These are phyloP conservation scores for Numida meleagris DNA, from an alignment of 2,113 vertebrate genomes.

Conservation along the genomic window DNA sequence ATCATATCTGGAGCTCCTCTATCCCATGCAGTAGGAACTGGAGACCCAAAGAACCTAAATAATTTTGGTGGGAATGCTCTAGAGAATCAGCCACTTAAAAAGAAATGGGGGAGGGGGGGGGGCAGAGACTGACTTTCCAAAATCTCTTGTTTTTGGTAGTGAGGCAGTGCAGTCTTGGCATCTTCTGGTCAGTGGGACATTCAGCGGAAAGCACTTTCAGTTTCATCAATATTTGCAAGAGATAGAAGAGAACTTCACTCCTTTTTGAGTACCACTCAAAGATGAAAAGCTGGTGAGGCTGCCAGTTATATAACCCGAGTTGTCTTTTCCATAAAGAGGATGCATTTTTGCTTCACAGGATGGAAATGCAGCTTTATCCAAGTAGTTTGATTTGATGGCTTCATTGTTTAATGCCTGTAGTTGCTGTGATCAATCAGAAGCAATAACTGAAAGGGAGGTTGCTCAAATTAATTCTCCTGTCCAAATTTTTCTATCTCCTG, in stretches of 20 bases:
- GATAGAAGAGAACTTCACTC: constrained; percentile 32
- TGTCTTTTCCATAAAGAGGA: not conserved
- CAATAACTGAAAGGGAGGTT: not conserved
- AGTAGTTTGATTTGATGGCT: not conserved
- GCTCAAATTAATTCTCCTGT: not conserved
- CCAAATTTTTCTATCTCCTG: not conserved
- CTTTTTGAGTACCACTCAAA: constrained; percentile 16
- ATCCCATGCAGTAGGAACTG: fast-evolving
- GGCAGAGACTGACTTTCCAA: not conserved
- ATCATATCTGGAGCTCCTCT: not conserved
- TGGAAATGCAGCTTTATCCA: constrained; percentile 38
- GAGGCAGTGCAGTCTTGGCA: not conserved
- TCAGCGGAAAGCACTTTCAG: not conserved
- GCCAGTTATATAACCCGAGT: constrained; percentile 44
- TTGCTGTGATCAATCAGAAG: not conserved
- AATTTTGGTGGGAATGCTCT: not conserved
- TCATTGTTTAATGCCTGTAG: not conserved
- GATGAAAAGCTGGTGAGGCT: constrained; percentile 47
- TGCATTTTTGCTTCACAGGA: not conserved
- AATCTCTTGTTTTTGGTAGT: not conserved
- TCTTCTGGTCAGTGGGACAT: constrained; percentile 17
- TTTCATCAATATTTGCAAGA: constrained; percentile 34
- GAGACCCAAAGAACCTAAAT: not conserved
- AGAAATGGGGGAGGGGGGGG: not conserved
- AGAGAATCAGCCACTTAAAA: not conserved